Conservation (phyloP, 2,888 invertebrate genomes). For the Drosophila formosana region DNA sequence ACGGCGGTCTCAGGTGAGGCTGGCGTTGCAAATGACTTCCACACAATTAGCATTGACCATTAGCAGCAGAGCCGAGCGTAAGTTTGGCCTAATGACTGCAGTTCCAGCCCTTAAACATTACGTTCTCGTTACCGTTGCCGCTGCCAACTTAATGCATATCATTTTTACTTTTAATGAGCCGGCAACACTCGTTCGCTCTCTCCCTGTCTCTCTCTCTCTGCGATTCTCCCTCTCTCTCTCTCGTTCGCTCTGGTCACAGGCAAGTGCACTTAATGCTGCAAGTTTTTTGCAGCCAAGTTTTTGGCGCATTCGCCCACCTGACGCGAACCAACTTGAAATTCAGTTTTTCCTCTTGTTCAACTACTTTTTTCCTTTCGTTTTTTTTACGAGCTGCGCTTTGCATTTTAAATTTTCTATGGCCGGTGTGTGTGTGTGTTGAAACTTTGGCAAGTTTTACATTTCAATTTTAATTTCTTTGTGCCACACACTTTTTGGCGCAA, state of each 20-base stretch:
- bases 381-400: constrained; percentile 50
- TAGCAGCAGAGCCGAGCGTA: constrained; percentile 34
- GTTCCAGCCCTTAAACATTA: constrained; percentile 60
- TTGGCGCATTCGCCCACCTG: constrained; percentile 64
- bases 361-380: constrained; percentile 12
- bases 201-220: constrained; percentile 4
- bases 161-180: constrained; percentile 77
- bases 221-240: neutral
- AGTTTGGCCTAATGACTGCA: constrained; percentile 70
- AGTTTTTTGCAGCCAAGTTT: constrained; percentile 65
- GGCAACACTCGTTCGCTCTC: constrained; percentile 49
- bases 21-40: constrained; percentile 66
- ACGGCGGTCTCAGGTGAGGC: constrained; percentile 11
- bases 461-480: constrained; percentile 75
- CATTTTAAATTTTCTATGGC: constrained; percentile 67
- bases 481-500: constrained; percentile 47
- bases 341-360: constrained; percentile 36
- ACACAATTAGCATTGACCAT: constrained; percentile 79
- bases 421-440: constrained; percentile 36
- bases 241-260: constrained; percentile 23
- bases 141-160: constrained; percentile 75
- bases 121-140: constrained; percentile 53
- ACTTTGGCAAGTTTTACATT: constrained; percentile 73
- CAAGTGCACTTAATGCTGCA: constrained; percentile 77
- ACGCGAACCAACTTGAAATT: constrained; percentile 62